phyloP scores from a whole-genome alignment of 1,140 invertebrate species.

The Sipha flava region DNA sequence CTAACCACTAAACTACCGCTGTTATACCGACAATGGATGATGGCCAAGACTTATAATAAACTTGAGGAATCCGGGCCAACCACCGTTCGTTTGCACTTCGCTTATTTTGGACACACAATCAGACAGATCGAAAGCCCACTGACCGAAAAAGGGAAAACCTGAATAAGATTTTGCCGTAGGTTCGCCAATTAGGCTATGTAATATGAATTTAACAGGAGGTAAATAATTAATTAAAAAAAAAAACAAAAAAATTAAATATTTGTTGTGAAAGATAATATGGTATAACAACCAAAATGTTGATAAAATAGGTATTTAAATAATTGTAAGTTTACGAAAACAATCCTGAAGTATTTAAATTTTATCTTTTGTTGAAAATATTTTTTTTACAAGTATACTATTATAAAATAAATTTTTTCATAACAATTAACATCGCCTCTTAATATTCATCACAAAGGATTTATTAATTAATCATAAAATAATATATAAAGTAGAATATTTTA shows the following conservation, averaged over 20 bases:
- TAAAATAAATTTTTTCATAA: too few relatives aligned
- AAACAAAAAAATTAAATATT: background rate
- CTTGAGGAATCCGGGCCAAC: constrained; percentile 26
- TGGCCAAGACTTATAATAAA: constrained; percentile 16
- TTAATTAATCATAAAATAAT: too few relatives aligned
- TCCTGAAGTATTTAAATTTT: too few relatives aligned
- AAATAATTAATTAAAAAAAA: background rate
- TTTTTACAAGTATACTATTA: too few relatives aligned
- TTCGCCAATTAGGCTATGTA: background rate
- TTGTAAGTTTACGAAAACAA: too few relatives aligned
- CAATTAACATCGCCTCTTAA: too few relatives aligned
- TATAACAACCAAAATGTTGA: too few relatives aligned
- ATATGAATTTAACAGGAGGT: background rate
- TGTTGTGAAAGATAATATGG: too few relatives aligned
- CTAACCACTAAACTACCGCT: background rate
- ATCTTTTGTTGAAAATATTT: too few relatives aligned
- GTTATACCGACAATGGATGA: background rate
- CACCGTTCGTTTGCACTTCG: background rate
- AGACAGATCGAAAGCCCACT: background rate
- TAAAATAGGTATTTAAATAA: too few relatives aligned
- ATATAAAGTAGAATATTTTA: too few relatives aligned
- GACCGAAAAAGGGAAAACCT: constrained; percentile 24
- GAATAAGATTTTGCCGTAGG: background rate
- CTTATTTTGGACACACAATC: constrained; percentile 20
- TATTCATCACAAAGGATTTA: too few relatives aligned